Evolutionary conservation across 2,113 vertebrate genomes (phyloP).

Genomic region (Periophthalmus modestus): DNA sequence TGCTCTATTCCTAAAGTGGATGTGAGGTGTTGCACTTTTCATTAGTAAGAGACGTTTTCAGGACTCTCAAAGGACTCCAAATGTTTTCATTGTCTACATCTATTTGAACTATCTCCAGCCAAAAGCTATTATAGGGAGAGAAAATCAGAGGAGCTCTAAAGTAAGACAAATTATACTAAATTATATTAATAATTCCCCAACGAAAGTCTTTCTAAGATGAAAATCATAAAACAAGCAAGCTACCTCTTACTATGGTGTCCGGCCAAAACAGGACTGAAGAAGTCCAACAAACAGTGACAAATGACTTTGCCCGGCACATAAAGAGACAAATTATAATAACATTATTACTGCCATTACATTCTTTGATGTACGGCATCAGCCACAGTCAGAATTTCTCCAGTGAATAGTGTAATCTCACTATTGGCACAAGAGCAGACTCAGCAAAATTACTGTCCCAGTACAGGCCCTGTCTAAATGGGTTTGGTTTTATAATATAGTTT

Average conservation of each 20-base stretch:
- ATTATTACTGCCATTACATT: constrained; percentile 70
- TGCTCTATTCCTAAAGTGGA: constrained; percentile 6
- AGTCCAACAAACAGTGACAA: constrained; percentile 12
- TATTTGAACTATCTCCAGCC: neutral
- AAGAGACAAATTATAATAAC: constrained; percentile 51
- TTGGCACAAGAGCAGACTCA: constrained; percentile 41
- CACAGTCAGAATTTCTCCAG: constrained; percentile 35
- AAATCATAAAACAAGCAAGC: neutral
- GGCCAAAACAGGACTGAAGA: neutral
- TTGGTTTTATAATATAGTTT: neutral
- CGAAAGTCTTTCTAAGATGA: neutral
- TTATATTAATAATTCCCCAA: constrained; percentile 13
- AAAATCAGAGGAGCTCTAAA: constrained; percentile 3
- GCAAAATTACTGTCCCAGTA: constrained; percentile 25
- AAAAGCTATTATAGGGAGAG: constrained; percentile 5
- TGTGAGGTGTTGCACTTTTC: constrained; percentile 8
- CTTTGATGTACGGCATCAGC: constrained; percentile 59
- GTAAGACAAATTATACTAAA: constrained; percentile 23
- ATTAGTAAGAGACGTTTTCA: constrained; percentile 5
- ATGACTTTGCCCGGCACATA: constrained; percentile 4
- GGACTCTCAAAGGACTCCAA: constrained; percentile 3
- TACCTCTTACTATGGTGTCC: constrained; percentile 23
- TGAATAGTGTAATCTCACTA: constrained; percentile 46
- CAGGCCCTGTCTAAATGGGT: constrained; percentile 13
- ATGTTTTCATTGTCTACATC: constrained; percentile 5